phyloP scores from a whole-genome alignment of 2,113 vertebrate genomes.

The Fulmarus glacialis region DNA sequence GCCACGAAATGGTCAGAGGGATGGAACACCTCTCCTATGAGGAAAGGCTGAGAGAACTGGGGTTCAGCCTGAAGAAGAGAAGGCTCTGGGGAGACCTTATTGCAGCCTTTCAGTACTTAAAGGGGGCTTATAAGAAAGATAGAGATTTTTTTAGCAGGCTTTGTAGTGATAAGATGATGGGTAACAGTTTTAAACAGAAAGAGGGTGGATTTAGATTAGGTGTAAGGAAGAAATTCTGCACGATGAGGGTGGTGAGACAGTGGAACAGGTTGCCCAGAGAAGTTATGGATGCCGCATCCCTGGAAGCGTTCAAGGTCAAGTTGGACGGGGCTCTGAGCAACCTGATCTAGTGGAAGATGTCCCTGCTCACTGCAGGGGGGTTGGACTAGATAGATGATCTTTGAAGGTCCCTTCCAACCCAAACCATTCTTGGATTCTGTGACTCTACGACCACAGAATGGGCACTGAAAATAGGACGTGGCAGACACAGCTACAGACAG shows the following conservation, averaged over 20 bases:
- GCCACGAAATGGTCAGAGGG: neutral
- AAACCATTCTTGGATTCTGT: neutral
- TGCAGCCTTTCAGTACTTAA: neutral
- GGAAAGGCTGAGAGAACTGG: neutral
- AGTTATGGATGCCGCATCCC: neutral
- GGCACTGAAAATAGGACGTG: neutral
- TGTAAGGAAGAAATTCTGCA: neutral
- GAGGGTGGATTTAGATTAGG: neutral
- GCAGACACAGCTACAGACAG: neutral
- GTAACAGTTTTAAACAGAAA: neutral
- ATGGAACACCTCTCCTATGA: neutral
- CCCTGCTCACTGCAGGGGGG: accelerated
- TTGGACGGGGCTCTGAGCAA: neutral
- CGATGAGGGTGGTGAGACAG: accelerated
- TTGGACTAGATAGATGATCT: neutral
- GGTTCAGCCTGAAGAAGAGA: neutral
- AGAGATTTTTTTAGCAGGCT: neutral
- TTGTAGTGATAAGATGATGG: neutral
- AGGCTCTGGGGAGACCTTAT: neutral
- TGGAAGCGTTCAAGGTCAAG: neutral
- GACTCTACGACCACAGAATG: neutral
- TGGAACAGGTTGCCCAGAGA: neutral
- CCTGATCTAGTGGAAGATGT: neutral
- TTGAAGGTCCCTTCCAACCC: neutral
- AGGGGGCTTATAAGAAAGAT: neutral